Evolutionary conservation across 2,888 invertebrate genomes (phyloP).

Genomic region (Polydrusus pterygomalis): DNA sequence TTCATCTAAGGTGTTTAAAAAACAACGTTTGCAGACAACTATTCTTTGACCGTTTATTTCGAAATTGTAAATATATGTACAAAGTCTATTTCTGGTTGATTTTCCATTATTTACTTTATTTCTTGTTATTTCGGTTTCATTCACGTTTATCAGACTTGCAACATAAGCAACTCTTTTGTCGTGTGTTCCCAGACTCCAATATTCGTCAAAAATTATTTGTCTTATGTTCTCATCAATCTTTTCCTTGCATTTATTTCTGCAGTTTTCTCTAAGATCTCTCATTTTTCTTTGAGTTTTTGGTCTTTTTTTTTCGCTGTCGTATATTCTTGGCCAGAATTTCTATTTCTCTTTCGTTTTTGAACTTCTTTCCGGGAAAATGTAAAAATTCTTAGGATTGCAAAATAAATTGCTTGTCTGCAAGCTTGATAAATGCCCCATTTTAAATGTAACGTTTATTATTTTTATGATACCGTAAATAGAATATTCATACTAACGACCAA

Average conservation of each 20-base stretch:
- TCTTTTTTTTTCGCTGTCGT: neutral
- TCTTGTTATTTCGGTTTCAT: conserved; percentile 28
- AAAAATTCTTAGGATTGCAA: too few relatives aligned
- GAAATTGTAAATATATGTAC: neutral
- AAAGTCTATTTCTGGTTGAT: conserved; percentile 29
- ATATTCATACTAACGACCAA: too few relatives aligned
- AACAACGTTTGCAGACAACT: conserved; percentile 46
- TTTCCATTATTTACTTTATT: conserved; percentile 22
- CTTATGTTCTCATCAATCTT: conserved; percentile 27
- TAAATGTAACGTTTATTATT: too few relatives aligned
- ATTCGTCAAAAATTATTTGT: conserved; percentile 32
- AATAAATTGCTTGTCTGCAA: too few relatives aligned
- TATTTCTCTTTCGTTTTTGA: neutral
- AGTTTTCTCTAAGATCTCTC: conserved; percentile 7
- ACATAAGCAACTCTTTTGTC: conserved; percentile 38
- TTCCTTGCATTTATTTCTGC: conserved; percentile 32
- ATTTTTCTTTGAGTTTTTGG: neutral
- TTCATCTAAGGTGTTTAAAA: conserved; percentile 45
- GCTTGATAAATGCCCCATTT: too few relatives aligned
- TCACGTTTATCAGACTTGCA: conserved; percentile 38
- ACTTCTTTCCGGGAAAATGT: neutral
- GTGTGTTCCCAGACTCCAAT: conserved; percentile 29
- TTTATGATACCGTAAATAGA: too few relatives aligned
- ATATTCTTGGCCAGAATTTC: neutral
- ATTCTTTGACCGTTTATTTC: neutral